Conservation (phyloP, 2,888 invertebrate genomes). For the Cheilosia pagana region DNA sequence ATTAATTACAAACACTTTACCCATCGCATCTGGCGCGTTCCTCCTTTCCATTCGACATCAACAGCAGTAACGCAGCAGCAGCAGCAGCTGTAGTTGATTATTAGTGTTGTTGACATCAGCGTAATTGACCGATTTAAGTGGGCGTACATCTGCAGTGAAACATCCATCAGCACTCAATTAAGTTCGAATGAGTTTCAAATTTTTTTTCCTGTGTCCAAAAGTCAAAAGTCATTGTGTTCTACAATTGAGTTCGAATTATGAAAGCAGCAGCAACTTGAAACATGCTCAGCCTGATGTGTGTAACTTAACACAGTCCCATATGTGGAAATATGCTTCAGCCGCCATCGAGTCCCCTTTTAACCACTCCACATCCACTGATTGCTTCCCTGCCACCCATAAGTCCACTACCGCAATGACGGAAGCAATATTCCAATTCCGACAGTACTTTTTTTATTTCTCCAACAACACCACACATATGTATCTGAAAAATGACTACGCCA, state of each 20-base stretch:
- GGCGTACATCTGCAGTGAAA: conserved; percentile 30
- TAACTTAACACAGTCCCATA: conserved; percentile 13
- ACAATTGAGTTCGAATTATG: conserved; percentile 9
- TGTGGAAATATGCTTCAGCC: conserved; percentile 2
- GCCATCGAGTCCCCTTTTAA: conserved; percentile 1
- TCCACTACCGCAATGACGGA: conserved; percentile 35
- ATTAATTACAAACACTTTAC: conserved; percentile 32
- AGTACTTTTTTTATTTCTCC: conserved; percentile 44
- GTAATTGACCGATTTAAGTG: conserved; percentile 61
- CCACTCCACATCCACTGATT: not conserved
- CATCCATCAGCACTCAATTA: conserved; percentile 52
- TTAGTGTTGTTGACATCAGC: conserved; percentile 71
- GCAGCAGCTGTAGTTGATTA: conserved; percentile 57
- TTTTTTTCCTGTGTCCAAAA: not conserved
- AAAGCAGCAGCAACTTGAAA: conserved; percentile 7
- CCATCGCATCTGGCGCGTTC: conserved; percentile 21
- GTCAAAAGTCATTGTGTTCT: conserved; percentile 29
- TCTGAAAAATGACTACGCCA: conserved; percentile 28
- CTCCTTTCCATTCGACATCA: conserved; percentile 3
- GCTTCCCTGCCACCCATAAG: conserved; percentile 23
- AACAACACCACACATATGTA: not conserved
- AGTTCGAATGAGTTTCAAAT: conserved; percentile 15
- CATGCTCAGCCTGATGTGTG: conserved; percentile 46
- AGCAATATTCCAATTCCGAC: conserved; percentile 55
- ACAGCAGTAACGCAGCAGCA: too few species aligned